Evolutionary conservation across 2,113 vertebrate genomes (phyloP), one percentile per base, ranked within the genome.

Genomic region (Lota lota): DNA sequence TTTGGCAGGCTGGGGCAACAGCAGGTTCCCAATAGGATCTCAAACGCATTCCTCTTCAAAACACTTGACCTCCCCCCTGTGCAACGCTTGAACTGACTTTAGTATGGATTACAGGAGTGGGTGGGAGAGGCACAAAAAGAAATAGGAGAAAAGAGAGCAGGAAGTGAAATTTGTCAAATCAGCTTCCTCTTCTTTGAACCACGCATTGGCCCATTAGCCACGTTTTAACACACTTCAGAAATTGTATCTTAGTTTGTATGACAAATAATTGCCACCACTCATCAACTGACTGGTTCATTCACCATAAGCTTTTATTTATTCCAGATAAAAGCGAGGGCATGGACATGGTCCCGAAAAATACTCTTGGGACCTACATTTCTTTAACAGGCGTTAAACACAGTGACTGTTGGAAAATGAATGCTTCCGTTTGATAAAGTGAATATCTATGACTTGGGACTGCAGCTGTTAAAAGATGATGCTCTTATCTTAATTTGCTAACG

Each of bases 371-470:
- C 4, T 33, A 33, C 40, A 47, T 14, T 47, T 47, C 3, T 47
- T 47, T 8, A 47, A 47, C 10, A 47, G 8, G 12, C 1, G 1
- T 47, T 14, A 2, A 11, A 28, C 6, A 47, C 10, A 14, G 40
- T 47, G 40, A 47, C 40, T 47, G 40, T 14, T 47, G 63, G 73
- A 64, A 68, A 51, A 75, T 68, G 54, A 74, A 21, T 67, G 66
- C 76, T 85, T 87, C 82, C 64, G 61, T 73, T 83, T 85, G 63
- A 74, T 76, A 40, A 67, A 10, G 1, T 36, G 60, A 40, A 69
- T 76, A 85, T 79, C 71, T 64, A 66, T 28, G 2, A 68, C 69
- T 15, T 28, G 12, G 11, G 22, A 28, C 61, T 17, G 6, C 8
- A 22, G 5, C 21, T 61, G 22, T 57, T 19, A 20, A 2, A 5